Evolutionary conservation across 2,888 invertebrate genomes (phyloP).

Genomic region (Volucella inflata): DNA sequence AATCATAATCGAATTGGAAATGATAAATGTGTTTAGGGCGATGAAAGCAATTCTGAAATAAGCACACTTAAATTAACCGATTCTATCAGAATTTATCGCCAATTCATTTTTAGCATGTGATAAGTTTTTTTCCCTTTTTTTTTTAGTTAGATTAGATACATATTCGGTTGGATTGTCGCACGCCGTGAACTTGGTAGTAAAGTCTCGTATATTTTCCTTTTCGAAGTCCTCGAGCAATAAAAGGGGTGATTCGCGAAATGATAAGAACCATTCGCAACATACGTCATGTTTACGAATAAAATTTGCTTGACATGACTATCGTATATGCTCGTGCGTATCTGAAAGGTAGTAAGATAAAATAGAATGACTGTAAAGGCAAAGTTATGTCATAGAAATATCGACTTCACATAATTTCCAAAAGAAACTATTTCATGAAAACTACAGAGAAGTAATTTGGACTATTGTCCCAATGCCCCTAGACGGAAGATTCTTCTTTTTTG

Average conservation of each 20-base stretch:
- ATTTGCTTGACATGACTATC: too few species aligned
- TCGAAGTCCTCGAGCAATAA: neutral
- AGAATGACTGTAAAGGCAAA: too few species aligned
- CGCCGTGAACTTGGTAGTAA: neutral
- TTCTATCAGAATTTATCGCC: constrained; percentile 25
- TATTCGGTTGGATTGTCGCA: neutral
- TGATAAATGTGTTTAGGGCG: neutral
- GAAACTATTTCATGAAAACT: too few species aligned
- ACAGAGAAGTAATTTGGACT: too few species aligned
- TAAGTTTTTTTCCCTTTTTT: constrained; percentile 11
- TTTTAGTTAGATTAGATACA: constrained; percentile 12
- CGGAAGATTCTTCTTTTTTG: too few species aligned
- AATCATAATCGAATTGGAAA: neutral
- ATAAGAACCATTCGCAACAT: too few species aligned
- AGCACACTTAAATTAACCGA: constrained; percentile 17
- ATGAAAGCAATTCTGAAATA: neutral
- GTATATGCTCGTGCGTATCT: too few species aligned
- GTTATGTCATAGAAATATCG: too few species aligned
- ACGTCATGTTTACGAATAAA: too few species aligned
- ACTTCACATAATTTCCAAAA: too few species aligned
- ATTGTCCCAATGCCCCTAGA: too few species aligned
- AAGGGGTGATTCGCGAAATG: neutral
- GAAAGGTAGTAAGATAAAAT: too few species aligned
- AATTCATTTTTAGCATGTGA: neutral
- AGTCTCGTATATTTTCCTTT: neutral